Conservation (phyloP, 2,113 vertebrate species). For the Micromys minutus region DNA sequence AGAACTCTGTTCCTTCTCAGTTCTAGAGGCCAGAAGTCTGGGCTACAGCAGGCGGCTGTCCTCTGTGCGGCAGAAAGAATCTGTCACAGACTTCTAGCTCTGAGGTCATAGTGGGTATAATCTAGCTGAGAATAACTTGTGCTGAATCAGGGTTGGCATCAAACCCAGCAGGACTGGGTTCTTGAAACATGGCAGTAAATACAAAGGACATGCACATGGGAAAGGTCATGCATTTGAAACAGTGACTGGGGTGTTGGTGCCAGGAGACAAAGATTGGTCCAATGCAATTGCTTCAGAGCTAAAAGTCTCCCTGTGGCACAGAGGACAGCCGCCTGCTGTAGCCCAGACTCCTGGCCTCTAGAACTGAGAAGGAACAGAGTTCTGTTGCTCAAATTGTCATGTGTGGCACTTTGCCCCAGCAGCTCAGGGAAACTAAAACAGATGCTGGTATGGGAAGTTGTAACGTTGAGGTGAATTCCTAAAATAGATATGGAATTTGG, state of each 20-base stretch:
- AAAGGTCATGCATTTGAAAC: no score
- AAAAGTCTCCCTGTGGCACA: not conserved
- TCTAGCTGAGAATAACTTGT: not conserved
- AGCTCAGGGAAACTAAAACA: not conserved
- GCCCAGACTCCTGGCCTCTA: not conserved
- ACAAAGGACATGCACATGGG: not conserved
- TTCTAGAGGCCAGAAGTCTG: not conserved
- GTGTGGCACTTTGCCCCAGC: not conserved
- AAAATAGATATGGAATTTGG: not conserved
- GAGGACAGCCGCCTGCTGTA: no score
- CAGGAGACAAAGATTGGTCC: not conserved
- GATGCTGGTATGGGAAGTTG: not conserved
- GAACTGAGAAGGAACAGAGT: not conserved
- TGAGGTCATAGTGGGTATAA: not conserved
- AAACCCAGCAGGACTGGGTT: not conserved
- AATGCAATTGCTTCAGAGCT: not conserved
- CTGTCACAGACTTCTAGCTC: not conserved
- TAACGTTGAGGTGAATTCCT: not conserved
- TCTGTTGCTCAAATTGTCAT: no score
- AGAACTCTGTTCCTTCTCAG: not conserved
- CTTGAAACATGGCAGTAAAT: not conserved
- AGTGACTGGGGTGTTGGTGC: not conserved
- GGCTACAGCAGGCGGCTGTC: no score
- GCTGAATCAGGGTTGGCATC: accelerated
- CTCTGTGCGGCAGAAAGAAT: not conserved